Conservation (phyloP, 2,113 vertebrate genomes). For the Emydocephalus ijimae region DNA sequence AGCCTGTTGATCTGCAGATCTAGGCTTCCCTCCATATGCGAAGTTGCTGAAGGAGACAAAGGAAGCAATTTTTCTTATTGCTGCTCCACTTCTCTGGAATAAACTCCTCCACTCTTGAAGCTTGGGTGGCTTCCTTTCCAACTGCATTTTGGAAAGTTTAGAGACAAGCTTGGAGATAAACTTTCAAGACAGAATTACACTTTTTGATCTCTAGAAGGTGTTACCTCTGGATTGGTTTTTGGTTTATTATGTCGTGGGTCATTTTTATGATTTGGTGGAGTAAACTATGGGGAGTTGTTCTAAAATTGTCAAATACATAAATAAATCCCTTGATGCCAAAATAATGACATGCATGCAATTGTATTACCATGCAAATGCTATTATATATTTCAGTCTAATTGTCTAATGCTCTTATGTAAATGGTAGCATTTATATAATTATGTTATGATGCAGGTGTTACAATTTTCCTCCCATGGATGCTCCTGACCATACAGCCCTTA, state of each 20-base stretch:
- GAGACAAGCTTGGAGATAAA: neutral
- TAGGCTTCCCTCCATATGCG: neutral
- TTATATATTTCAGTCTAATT: neutral
- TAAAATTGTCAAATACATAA: neutral
- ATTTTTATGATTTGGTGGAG: neutral
- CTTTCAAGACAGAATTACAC: neutral
- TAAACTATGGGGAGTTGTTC: neutral
- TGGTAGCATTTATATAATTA: neutral
- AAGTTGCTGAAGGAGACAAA: neutral
- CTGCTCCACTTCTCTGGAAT: neutral
- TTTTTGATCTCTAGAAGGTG: neutral
- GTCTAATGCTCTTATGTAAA: neutral
- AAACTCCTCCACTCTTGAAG: neutral
- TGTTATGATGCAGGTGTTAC: neutral
- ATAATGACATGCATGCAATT: neutral
- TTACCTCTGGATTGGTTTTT: neutral
- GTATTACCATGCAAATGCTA: neutral
- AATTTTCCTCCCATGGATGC: neutral
- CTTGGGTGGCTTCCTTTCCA: neutral
- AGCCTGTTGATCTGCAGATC: neutral
- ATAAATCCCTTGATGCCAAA: neutral
- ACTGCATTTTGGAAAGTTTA: neutral
- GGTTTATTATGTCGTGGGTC: neutral
- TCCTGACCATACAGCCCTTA: neutral
- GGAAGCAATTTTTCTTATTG: neutral